phyloP scores from a whole-genome alignment of 2,888 invertebrate species.

The Mermis nigrescens region DNA sequence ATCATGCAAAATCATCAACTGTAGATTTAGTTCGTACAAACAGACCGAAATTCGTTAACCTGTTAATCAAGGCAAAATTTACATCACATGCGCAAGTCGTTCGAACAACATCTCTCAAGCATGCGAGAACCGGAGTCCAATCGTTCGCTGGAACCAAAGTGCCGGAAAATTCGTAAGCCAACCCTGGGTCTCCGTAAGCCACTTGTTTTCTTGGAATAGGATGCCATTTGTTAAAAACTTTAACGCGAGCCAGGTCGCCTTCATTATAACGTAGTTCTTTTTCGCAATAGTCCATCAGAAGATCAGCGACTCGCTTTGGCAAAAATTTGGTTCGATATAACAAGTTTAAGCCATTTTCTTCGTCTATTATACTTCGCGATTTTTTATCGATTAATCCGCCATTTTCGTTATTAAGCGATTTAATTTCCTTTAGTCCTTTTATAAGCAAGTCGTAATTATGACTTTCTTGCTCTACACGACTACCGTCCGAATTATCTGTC shows the following conservation, averaged over 20 bases:
- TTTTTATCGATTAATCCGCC: too few relatives aligned
- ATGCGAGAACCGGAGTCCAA: neutral
- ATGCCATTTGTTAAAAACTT: neutral
- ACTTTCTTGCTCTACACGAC: too few relatives aligned
- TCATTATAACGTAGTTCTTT: neutral
- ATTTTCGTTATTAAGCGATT: too few relatives aligned
- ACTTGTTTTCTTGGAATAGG: slow-evolving; percentile 4
- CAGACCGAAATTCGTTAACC: slow-evolving; percentile 2
- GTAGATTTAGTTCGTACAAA: too few relatives aligned
- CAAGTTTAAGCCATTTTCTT: too few relatives aligned
- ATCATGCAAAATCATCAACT: too few relatives aligned
- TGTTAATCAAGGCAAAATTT: slow-evolving; percentile 1
- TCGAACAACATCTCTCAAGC: neutral
- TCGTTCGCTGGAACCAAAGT: neutral
- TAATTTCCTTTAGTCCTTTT: too few relatives aligned
- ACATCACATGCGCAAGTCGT: neutral
- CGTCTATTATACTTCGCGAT: too few relatives aligned
- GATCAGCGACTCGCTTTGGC: too few relatives aligned
- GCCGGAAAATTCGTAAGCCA: slow-evolving; percentile 1
- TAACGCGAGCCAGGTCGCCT: neutral
- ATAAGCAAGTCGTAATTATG: too few relatives aligned
- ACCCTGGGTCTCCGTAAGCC: slow-evolving; percentile 1
- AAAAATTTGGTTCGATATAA: too few relatives aligned
- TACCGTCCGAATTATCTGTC: too few relatives aligned
- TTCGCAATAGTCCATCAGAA: neutral